A percentile compares a stretch with the other conserved stretches of the same genome.
Conservation (phyloP, 2,113 vertebrate genomes). For the Globicephala melas region DNA sequence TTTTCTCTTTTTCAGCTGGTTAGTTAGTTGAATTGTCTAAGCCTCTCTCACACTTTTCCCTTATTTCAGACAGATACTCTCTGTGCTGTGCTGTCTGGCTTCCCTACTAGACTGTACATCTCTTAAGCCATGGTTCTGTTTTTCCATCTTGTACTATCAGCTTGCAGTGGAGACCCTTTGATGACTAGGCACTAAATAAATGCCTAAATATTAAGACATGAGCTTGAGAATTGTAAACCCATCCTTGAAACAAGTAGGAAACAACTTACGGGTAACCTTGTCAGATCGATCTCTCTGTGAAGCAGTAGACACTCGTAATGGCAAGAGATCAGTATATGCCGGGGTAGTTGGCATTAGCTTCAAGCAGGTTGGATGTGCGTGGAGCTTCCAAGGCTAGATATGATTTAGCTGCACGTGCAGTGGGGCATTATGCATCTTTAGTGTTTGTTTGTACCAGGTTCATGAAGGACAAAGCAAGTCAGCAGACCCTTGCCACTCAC, state of each 20-base stretch:
- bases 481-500: background rate
- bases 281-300: background rate
- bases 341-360: background rate
- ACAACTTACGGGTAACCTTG: background rate
- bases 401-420: background rate
- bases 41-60: background rate
- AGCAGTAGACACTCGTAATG: background rate
- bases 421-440: too few relatives aligned
- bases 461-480: background rate
- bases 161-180: background rate
- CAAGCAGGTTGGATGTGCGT: background rate
- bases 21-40: background rate
- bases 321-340: background rate
- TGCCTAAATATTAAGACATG: background rate
- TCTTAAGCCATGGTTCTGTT: background rate
- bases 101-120: too few relatives aligned
- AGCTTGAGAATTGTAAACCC: background rate
- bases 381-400: background rate
- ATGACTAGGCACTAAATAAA: background rate
- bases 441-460: background rate
- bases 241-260: background rate
- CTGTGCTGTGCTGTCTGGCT: background rate
- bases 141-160: background rate
- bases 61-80: background rate
- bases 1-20: background rate